A percentile compares a stretch with the other conserved stretches of the same genome.
Evolutionary conservation across 2,888 invertebrate genomes (phyloP).

Genomic region (Homarus gammarus): DNA sequence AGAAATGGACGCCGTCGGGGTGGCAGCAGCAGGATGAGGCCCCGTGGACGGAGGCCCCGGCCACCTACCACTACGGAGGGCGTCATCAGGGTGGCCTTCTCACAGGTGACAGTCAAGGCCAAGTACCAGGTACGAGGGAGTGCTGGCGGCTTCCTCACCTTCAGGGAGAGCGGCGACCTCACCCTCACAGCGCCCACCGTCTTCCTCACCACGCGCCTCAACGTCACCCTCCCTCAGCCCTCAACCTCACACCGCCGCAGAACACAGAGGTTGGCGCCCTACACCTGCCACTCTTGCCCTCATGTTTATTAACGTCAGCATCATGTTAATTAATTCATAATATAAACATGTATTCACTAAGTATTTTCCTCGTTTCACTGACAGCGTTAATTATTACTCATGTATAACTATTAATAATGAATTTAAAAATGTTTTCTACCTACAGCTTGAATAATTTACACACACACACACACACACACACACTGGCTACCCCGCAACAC

Average conservation of each 20-base stretch:
- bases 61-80: slow-evolving; percentile 30
- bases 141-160: slow-evolving; percentile 72
- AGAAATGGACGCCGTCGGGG: not conserved
- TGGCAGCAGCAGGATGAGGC: not conserved
- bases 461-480: too few relatives aligned
- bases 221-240: slow-evolving; percentile 58
- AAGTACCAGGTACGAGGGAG: slow-evolving; percentile 71
- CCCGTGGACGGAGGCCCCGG: not conserved
- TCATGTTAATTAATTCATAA: too few relatives aligned
- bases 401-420: too few relatives aligned
- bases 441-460: too few relatives aligned
- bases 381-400: too few relatives aligned
- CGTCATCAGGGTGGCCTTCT: slow-evolving; percentile 64
- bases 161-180: slow-evolving; percentile 67
- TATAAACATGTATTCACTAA: too few relatives aligned
- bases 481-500: too few relatives aligned
- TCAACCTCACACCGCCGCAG: not conserved
- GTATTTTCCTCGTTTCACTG: too few relatives aligned
- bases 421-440: too few relatives aligned
- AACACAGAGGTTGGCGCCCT: not conserved
- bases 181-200: slow-evolving; percentile 64
- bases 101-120: slow-evolving; percentile 58
- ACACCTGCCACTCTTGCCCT: too few relatives aligned
- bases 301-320: too few relatives aligned
- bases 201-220: slow-evolving; percentile 66